A percentile compares a stretch with the other conserved stretches of the same genome.
Evolutionary conservation across 2,888 invertebrate species (phyloP).

Genomic region (Lordiphosa fenestrarum): DNA sequence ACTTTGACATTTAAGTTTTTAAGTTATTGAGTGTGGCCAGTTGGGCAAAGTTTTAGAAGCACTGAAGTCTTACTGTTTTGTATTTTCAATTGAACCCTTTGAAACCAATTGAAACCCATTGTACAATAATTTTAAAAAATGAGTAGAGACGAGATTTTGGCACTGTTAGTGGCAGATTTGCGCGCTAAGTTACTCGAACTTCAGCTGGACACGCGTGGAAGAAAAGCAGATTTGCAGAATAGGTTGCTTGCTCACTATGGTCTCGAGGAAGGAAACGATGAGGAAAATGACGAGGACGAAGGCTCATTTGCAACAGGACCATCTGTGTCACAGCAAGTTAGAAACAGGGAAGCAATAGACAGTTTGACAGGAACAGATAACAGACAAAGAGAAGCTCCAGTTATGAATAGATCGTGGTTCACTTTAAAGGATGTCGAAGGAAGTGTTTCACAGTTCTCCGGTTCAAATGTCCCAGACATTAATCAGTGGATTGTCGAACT

Average conservation of each 20-base stretch:
- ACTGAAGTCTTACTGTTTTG: background rate
- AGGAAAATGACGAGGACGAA: too few species aligned
- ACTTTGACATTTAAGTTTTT: background rate
- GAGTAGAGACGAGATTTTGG: constrained; percentile 11
- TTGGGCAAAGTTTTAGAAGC: background rate
- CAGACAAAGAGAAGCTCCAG: background rate
- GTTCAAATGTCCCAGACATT: constrained; percentile 13
- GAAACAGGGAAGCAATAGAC: background rate
- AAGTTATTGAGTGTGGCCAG: background rate
- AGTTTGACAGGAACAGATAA: background rate
- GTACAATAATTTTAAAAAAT: constrained; percentile 7
- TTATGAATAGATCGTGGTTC: constrained; percentile 16
- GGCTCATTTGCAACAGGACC: background rate
- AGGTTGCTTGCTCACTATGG: background rate
- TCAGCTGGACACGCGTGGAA: constrained; percentile 3
- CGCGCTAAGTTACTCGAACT: constrained; percentile 5
- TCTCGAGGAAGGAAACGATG: too few species aligned
- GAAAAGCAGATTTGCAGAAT: constrained; percentile 14
- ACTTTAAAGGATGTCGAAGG: constrained; percentile 23
- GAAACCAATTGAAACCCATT: background rate
- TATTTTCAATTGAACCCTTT: background rate
- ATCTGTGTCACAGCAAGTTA: background rate
- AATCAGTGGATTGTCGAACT: constrained; percentile 3
- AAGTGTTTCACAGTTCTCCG: constrained; percentile 19
- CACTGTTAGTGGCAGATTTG: constrained; percentile 2